A percentile compares a stretch with the other conserved stretches of the same genome.
These are phyloP conservation scores for Mya arenaria DNA, from an alignment of 1,140 invertebrate genomes.

Conservation along the genomic window DNA sequence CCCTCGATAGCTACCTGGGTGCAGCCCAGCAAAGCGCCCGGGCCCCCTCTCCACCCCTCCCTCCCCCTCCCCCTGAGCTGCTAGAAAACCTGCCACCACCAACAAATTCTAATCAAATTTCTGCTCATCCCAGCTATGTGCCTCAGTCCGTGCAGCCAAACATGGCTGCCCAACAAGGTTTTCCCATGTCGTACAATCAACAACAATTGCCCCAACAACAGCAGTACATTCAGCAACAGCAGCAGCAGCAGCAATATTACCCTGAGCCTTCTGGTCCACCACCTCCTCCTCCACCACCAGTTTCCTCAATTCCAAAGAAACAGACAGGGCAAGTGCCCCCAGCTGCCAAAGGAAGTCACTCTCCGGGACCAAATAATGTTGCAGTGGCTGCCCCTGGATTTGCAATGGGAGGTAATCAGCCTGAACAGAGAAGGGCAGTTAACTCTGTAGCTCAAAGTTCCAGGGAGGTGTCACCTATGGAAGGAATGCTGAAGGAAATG, in stretches of 20 bases:
- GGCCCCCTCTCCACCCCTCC: constrained; percentile 41
- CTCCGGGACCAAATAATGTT: neutral
- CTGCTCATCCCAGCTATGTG: neutral
- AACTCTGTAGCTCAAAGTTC: too few relatives aligned
- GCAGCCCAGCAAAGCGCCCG: neutral
- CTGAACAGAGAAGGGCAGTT: neutral
- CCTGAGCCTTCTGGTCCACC: neutral
- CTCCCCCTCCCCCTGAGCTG: constrained; percentile 52
- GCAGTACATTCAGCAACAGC: neutral
- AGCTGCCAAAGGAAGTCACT: neutral
- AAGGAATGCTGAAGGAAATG: constrained; percentile 24
- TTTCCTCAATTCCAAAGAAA: constrained; percentile 44
- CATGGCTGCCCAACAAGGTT: neutral
- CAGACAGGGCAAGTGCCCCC: neutral
- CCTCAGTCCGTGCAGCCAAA: neutral
- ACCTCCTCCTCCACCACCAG: constrained; percentile 34
- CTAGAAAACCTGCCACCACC: neutral
- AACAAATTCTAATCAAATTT: neutral
- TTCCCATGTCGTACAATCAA: neutral
- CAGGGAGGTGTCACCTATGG: neutral
- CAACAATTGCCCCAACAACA: neutral
- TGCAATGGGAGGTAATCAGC: neutral
- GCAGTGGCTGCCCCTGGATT: neutral
- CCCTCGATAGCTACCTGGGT: constrained; percentile 7
- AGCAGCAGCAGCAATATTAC: neutral